Percentiles rank a stretch among this genome's conserved stretches.
phyloP scores from a whole-genome alignment of 2,113 vertebrate species.

The Sus scrofa region DNA sequence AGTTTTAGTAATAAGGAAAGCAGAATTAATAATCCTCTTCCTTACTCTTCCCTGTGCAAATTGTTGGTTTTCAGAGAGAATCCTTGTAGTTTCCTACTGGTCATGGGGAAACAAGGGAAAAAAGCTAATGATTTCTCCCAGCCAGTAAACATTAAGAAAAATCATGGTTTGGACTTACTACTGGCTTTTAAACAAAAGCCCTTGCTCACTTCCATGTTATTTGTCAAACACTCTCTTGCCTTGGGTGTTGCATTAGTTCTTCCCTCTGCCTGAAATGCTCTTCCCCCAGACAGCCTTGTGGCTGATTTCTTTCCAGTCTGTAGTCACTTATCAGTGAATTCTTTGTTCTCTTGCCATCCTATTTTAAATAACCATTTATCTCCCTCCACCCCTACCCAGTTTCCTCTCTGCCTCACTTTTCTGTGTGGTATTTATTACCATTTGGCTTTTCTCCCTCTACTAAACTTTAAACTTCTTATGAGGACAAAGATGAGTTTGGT shows the following conservation, averaged over 20 bases:
- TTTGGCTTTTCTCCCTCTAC: neutral
- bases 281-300: neutral
- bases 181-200: neutral
- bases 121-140: neutral
- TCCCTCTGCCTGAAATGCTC: neutral
- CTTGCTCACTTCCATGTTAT: neutral
- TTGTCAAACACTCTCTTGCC: neutral
- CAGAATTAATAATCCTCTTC: neutral
- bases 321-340: neutral
- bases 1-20: constrained; percentile 40
- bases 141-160: constrained; percentile 41
- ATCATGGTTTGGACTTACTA: neutral
- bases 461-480: neutral
- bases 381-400: neutral
- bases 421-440: neutral
- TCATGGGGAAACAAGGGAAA: neutral
- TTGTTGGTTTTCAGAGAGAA: constrained; percentile 6
- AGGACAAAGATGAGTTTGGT: constrained; percentile 33
- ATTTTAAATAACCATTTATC: neutral
- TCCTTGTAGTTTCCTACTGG: constrained; percentile 33
- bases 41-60: neutral
- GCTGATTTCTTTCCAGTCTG: neutral
- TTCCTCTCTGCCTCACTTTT: constrained; percentile 40
- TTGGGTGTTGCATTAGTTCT: neutral
- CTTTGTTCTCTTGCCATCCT: neutral